phyloP scores from a whole-genome alignment of 2,113 vertebrate species.

The Oryzias curvinotus region DNA sequence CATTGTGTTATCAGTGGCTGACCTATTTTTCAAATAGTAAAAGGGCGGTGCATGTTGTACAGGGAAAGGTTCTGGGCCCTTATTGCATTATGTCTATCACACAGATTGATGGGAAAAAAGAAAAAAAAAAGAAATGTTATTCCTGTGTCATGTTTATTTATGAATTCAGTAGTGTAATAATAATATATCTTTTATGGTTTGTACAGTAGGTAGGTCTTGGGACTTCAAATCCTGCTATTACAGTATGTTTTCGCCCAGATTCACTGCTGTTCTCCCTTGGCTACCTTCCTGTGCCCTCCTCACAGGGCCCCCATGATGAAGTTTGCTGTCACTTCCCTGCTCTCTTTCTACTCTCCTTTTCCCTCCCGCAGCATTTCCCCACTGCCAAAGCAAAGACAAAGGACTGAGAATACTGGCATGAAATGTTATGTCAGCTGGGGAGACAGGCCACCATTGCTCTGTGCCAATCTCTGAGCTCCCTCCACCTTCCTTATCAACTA shows the following conservation, averaged over 20 bases:
- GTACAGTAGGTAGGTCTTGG: not conserved
- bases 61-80: slow-evolving; percentile 22
- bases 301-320: slow-evolving; percentile 45
- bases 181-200: not conserved
- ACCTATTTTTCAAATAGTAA: slow-evolving; percentile 60
- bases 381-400: slow-evolving; percentile 51
- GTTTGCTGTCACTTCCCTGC: slow-evolving; percentile 38
- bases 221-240: not conserved
- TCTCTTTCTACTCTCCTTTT: slow-evolving; percentile 4
- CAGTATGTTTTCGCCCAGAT: slow-evolving; percentile 3
- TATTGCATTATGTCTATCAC: slow-evolving; percentile 30
- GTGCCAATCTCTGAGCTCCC: slow-evolving; percentile 41
- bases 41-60: slow-evolving; percentile 18
- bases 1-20: slow-evolving; percentile 66
- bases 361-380: slow-evolving; percentile 26
- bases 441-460: slow-evolving; percentile 38
- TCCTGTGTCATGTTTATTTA: slow-evolving; percentile 29
- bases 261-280: slow-evolving; percentile 10
- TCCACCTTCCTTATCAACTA: not conserved
- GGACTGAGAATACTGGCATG: slow-evolving; percentile 46
- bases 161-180: not conserved
- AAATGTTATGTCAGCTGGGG: slow-evolving; percentile 52
- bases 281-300: slow-evolving; percentile 15
- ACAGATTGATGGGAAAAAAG: slow-evolving; percentile 15
- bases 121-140: not conserved